Conservation (phyloP, 1,140 invertebrate genomes). For the Ganaspis sp. region DNA sequence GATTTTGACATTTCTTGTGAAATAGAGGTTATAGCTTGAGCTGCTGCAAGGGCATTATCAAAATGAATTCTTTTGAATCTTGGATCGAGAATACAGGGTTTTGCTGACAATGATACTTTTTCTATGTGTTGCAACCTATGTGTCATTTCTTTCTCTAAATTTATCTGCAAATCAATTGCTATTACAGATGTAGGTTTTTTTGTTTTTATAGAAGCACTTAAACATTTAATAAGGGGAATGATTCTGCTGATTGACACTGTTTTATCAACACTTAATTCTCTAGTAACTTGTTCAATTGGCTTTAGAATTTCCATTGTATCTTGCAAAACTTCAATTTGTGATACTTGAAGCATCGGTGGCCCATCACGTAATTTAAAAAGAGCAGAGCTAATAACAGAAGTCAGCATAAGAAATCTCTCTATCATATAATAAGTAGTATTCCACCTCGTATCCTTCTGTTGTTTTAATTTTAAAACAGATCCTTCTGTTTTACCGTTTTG, state of each 20-base stretch:
- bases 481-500: slow-evolving; percentile 18
- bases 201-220: not conserved
- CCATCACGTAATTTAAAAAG: not conserved
- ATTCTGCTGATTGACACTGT: not conserved
- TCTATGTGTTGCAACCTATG: not conserved
- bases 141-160: not conserved
- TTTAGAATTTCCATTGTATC: not conserved
- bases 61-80: too few relatives aligned
- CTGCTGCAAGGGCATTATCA: too few relatives aligned
- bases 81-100: too few relatives aligned
- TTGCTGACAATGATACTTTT: too few relatives aligned
- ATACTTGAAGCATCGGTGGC: too few relatives aligned
- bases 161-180: not conserved
- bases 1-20: too few relatives aligned
- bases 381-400: not conserved
- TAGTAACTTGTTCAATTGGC: not conserved
- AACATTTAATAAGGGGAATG: not conserved
- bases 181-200: not conserved
- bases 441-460: slow-evolving; percentile 63
- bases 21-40: too few relatives aligned
- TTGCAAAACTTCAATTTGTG: not conserved
- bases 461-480: slow-evolving; percentile 43
- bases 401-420: slow-evolving; percentile 55
- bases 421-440: slow-evolving; percentile 66
- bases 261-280: not conserved